Evolutionary conservation across 2,113 vertebrate genomes (phyloP), one percentile per base, ranked within the genome.

Genomic region (Pagrus major): DNA sequence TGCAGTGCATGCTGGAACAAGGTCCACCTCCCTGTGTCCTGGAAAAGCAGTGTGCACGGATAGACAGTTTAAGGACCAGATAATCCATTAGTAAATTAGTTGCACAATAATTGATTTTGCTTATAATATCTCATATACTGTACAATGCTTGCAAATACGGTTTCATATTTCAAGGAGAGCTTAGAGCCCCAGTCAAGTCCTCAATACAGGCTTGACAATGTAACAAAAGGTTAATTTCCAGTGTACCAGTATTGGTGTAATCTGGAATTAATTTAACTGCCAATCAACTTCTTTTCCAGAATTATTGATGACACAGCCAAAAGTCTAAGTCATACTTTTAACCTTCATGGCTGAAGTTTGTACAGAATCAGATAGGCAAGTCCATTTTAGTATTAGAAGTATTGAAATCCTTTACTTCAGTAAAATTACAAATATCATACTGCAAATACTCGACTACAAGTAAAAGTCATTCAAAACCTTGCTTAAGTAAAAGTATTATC

Each of bases 1-100:
- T 56, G 10, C 27, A 60, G 20, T 58, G 68, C 72, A 78, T 80
- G 64, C 69, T 84, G 77, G 77, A 54, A 83, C 7, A 46, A 27
- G 5, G 66, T 51, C 25, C 74, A 55, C 52, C 44, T 71, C n/a
- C 41, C 12, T 16, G 20, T 51, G 27, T 70, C n/a, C 9, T 9
- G 68, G 3, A 27, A 39, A 16, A 6, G 21, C 33, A 75, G 15
- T n/a, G 2, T 31, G 6, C 27, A 60, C 18, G n/a, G 20, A 31
- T 23, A 16, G 6, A 44, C 1, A 46, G 47, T 39, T 15, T 12
- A 31, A 31, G 16, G 39, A 63, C 9, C 23, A 42, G 20, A 31
- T 23, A 10, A 46, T 37, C 23, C 33, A 67, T 35, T 25, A 59
- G 25, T 14, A 27, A 67, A 64, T 58, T 15, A 1, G 10, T 9